These are phyloP conservation scores for Dasypogon diadema DNA, from an alignment of 2,888 invertebrate genomes.

Conservation along the genomic window DNA sequence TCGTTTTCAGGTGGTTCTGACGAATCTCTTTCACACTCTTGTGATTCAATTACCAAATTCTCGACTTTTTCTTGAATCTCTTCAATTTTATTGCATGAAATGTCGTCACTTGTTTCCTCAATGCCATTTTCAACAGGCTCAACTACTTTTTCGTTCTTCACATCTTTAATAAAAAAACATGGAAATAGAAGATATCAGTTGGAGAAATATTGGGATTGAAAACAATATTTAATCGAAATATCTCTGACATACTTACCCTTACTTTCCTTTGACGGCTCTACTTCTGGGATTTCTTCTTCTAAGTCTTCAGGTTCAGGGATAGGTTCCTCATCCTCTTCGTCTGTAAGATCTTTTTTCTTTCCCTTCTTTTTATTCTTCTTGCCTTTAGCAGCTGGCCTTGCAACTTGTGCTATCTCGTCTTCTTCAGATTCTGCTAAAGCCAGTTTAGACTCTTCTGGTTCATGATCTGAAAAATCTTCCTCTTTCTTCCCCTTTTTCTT, in stretches of 20 bases:
- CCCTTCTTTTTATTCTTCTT: slow-evolving; percentile 63
- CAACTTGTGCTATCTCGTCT: slow-evolving; percentile 14
- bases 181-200: not conserved
- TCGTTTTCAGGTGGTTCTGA: slow-evolving; percentile 52
- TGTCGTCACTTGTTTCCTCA: not conserved
- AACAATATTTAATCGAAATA: not conserved
- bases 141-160: slow-evolving; percentile 47
- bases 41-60: slow-evolving; percentile 7
- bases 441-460: slow-evolving; percentile 60
- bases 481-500: slow-evolving; percentile 66
- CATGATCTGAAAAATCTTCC: slow-evolving; percentile 58
- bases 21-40: slow-evolving; percentile 52
- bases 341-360: slow-evolving; percentile 56
- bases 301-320: not conserved
- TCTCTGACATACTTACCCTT: slow-evolving; percentile 64
- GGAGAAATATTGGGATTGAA: not conserved
- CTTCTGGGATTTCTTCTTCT: slow-evolving; percentile 60
- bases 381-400: slow-evolving; percentile 59
- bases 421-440: slow-evolving; percentile 8
- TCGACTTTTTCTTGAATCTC: slow-evolving; percentile 22
- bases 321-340: slow-evolving; percentile 41
- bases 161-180: slow-evolving; percentile 25
- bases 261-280: slow-evolving; percentile 67
- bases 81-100: not conserved
- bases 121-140: slow-evolving; percentile 44